phyloP scores from a whole-genome alignment of 2,797 vertebrate genomes.

The Gymnoscopelus microlampas region DNA sequence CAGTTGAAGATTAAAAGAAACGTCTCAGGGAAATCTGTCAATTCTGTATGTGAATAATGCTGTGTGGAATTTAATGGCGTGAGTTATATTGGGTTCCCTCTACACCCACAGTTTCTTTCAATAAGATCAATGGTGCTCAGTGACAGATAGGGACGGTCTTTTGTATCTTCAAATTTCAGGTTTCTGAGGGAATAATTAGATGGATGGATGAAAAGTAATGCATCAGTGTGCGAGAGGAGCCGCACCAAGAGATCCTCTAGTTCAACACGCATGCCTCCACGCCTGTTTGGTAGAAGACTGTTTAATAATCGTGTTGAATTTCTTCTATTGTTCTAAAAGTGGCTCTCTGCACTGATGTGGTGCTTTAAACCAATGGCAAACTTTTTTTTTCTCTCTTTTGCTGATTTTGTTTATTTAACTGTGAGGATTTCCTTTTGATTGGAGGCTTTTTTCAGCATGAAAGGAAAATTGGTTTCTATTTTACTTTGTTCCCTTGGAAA shows the following conservation, averaged over 20 bases:
- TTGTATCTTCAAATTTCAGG: constrained; percentile 87
- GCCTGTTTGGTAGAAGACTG: constrained; percentile 80
- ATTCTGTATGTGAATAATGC: constrained; percentile 85
- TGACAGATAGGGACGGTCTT: constrained; percentile 87
- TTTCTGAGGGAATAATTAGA: constrained; percentile 91
- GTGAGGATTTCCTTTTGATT: constrained; percentile 72
- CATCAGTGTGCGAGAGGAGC: constrained; percentile 77
- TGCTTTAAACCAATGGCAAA: constrained; percentile 75
- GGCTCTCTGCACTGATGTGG: constrained; percentile 68
- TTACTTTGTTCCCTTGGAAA: constrained; percentile 59
- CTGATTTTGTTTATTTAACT: constrained; percentile 79
- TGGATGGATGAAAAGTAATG: constrained; percentile 84
- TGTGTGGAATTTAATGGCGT: constrained; percentile 85
- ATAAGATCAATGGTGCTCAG: constrained; percentile 84
- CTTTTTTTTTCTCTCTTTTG: constrained; percentile 73
- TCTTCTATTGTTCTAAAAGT: constrained; percentile 82
- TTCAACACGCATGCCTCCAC: constrained; percentile 74
- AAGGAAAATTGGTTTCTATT: constrained; percentile 58
- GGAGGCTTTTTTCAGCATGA: constrained; percentile 51
- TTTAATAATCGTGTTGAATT: constrained; percentile 80
- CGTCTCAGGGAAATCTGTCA: constrained; percentile 86
- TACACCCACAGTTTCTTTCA: constrained; percentile 87
- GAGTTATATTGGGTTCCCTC: constrained; percentile 86
- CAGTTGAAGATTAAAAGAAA: constrained; percentile 89
- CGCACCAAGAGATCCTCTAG: constrained; percentile 78